A percentile compares a stretch with the other conserved stretches of the same genome.
phyloP scores from a whole-genome alignment of 2,113 vertebrate species.

The Dasyprocta punctata region DNA sequence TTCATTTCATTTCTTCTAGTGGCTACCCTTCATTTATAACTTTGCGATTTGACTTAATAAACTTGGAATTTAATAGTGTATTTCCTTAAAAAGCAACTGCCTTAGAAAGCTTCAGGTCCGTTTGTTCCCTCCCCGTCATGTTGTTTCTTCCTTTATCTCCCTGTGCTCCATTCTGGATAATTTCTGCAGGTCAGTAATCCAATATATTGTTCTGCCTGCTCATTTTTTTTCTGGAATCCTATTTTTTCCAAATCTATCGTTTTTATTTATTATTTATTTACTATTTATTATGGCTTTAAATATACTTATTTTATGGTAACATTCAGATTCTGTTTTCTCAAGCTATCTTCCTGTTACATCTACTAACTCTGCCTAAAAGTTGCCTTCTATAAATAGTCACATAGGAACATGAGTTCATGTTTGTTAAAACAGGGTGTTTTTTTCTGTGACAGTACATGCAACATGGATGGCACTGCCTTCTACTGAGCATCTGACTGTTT shows the following conservation, averaged over 20 bases:
- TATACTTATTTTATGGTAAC: background rate
- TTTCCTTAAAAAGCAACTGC: background rate
- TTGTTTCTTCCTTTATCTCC: background rate
- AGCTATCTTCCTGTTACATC: background rate
- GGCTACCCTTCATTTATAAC: constrained; percentile 23
- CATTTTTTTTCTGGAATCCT: background rate
- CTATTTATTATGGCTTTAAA: constrained; percentile 19
- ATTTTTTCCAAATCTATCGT: background rate
- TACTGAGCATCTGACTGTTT: background rate
- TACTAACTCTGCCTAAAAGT: background rate
- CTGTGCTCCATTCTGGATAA: background rate
- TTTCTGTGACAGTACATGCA: background rate
- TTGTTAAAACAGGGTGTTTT: background rate
- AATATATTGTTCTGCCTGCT: background rate
- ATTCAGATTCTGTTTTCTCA: background rate
- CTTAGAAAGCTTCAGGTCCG: constrained; percentile 14
- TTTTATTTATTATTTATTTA: too few relatives aligned
- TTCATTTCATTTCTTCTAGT: constrained; percentile 10
- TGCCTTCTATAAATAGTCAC: background rate
- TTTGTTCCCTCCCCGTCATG: background rate
- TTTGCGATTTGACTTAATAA: background rate
- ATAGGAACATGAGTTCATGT: background rate
- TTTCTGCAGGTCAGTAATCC: constrained; percentile 6
- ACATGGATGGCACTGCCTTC: background rate
- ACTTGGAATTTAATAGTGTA: background rate